Evolutionary conservation across 2,888 invertebrate genomes (phyloP), one percentile per base, ranked within the genome.

Genomic region (Dione vanillae): DNA sequence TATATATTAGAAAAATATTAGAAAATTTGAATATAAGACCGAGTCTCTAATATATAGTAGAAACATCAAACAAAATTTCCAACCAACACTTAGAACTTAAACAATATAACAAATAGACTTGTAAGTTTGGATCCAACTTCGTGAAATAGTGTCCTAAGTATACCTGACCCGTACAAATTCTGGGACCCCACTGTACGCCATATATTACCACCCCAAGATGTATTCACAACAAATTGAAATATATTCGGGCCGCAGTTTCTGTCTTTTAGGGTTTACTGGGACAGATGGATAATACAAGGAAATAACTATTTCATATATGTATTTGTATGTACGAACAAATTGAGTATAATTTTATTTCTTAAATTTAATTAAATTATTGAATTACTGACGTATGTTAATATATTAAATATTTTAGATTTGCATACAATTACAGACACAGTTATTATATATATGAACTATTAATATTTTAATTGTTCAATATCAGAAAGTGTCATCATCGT

Each of bases 141-240:
- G 52, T 52, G 41, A 65, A 65, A 65, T 54, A 65, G 40, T 43
- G 40, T 43, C 54, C 27, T 27, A 64, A 49, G 64, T 64, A 54
- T 41, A 65, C 65, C 52, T 65, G 52, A 41, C 65, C 65, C 52
- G 43, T 65, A 52, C 65, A 49, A 54, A 65, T 52, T 52, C 20
- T 9, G 65, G 54, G 41, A n/a, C 65, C 52, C 65, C 52, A 43
- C n/a, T 52, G 27, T n/a, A 35, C 40, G 27, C 52, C 65, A 43
- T 65, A 43, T 65, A 43, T 65, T 54, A 43, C 64, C 47, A 49
- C 2, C 41, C 43, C 49, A 40, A 52, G 52, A 52, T 27, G 43
- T 47, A 27, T 65, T 65, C 43, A 65, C 65, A 64, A 51, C 51
- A 64, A 64, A 64, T 64, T 64, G 64, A 64, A 64, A 64, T 64